A percentile compares a stretch with the other conserved stretches of the same genome.
Conservation (phyloP, 1,140 invertebrate genomes). For the Mycetomoellerius zeteki region DNA sequence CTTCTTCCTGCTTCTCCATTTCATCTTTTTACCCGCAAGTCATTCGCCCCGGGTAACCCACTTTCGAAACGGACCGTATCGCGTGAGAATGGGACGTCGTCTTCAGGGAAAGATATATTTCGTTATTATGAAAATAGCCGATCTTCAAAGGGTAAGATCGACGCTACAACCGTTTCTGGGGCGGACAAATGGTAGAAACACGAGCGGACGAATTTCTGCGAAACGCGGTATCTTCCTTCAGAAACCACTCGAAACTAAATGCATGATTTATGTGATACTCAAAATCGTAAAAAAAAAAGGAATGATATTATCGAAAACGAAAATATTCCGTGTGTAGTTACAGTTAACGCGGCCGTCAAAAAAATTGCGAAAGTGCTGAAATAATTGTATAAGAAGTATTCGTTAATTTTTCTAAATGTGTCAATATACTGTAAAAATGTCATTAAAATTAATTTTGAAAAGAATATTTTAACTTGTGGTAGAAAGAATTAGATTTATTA, state of each 20-base stretch:
- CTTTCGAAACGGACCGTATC: slow-evolving; percentile 53
- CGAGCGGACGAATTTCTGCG: slow-evolving; percentile 33
- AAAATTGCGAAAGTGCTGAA: background rate
- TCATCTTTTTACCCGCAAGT: slow-evolving; percentile 47
- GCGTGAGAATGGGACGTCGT: slow-evolving; percentile 27
- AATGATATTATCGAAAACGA: background rate
- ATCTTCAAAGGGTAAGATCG: slow-evolving; percentile 54
- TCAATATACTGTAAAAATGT: background rate
- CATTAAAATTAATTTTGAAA: background rate
- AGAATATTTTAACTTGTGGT: background rate
- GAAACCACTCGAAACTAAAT: slow-evolving; percentile 51
- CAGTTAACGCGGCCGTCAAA: background rate
- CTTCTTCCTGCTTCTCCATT: slow-evolving; percentile 18
- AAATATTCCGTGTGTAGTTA: slow-evolving; percentile 4
- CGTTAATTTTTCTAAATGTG: background rate
- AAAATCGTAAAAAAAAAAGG: background rate
- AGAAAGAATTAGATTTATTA: slow-evolving; percentile 2
- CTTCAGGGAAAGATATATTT: slow-evolving; percentile 54
- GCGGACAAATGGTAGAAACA: slow-evolving; percentile 42
- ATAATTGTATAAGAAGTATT: slow-evolving; percentile 6
- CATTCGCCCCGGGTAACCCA: slow-evolving; percentile 45
- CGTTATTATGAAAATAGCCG: slow-evolving; percentile 55
- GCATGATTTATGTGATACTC: slow-evolving; percentile 57
- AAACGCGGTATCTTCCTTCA: slow-evolving; percentile 41
- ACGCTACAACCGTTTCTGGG: slow-evolving; percentile 27